These are phyloP conservation scores for Porites divaricata DNA, from an alignment of 92 coral and sea anemone genomes.

Conservation along the genomic window DNA sequence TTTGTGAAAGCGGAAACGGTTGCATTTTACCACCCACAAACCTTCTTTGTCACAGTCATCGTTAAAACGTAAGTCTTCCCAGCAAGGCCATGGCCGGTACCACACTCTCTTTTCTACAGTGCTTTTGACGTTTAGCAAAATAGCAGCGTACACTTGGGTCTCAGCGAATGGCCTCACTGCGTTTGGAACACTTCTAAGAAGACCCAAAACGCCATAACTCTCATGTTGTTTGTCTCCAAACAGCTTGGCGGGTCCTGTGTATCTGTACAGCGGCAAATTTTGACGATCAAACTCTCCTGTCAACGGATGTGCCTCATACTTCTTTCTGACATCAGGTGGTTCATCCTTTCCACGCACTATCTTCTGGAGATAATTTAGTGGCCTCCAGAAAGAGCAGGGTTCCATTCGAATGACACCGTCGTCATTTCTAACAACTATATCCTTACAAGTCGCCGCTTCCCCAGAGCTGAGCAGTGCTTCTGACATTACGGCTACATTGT, in stretches of 20 bases:
- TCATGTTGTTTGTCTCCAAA: slow-evolving; percentile 11
- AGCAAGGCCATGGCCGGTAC: slow-evolving; percentile 67
- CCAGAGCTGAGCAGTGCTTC: slow-evolving; percentile 25
- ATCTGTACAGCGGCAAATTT: slow-evolving; percentile 34
- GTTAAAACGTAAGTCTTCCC: slow-evolving; percentile 68
- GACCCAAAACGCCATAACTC: slow-evolving; percentile 49
- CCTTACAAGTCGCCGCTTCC: not conserved
- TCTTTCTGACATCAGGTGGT: not conserved
- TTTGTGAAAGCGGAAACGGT: slow-evolving; percentile 41
- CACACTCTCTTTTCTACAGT: slow-evolving; percentile 49
- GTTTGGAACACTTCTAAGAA: slow-evolving; percentile 25
- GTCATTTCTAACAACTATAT: slow-evolving; percentile 9
- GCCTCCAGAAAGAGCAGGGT: slow-evolving; percentile 42
- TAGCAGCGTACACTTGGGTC: slow-evolving; percentile 51
- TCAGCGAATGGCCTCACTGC: slow-evolving; percentile 33
- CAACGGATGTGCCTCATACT: slow-evolving; percentile 31
- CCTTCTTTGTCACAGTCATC: slow-evolving; percentile 64
- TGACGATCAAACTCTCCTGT: slow-evolving; percentile 1
- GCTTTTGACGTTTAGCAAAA: slow-evolving; percentile 50
- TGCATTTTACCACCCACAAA: slow-evolving; percentile 62
- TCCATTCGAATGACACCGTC: slow-evolving; percentile 28
- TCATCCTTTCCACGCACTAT: slow-evolving; percentile 19
- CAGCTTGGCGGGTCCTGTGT: slow-evolving; percentile 55
- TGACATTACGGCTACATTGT: slow-evolving; percentile 48
- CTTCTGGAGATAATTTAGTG: slow-evolving; percentile 33